A percentile compares a stretch with the other conserved stretches of the same genome.
Evolutionary conservation across 2,888 invertebrate genomes (phyloP).

Genomic region (Parnassius glacialis): DNA sequence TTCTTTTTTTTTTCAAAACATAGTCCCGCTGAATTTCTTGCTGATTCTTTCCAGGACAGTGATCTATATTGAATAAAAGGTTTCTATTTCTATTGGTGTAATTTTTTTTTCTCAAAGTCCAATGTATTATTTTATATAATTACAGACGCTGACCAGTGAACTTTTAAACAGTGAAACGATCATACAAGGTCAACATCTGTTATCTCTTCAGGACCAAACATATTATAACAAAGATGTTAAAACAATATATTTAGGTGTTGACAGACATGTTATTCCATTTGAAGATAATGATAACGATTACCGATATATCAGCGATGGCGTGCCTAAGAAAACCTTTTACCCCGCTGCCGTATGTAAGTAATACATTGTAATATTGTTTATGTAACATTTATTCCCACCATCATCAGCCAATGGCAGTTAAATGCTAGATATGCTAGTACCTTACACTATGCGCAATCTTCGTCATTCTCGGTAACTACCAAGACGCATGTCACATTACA

Average conservation of each 20-base stretch:
- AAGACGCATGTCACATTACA: no score
- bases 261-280: constrained; percentile 58
- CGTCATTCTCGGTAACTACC: no score
- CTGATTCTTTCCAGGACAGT: no score
- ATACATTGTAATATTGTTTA: background rate
- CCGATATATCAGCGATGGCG: constrained; percentile 73
- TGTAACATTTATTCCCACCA: background rate
- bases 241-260: constrained; percentile 68
- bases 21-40: no score
- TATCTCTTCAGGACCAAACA: constrained; percentile 50
- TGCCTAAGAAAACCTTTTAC: constrained; percentile 69
- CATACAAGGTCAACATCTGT: constrained; percentile 57
- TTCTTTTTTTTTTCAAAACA: no score
- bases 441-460: no score
- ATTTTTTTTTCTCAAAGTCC: no score
- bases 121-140: constrained; percentile 3
- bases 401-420: no score
- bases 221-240: constrained; percentile 41
- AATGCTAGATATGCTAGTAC: no score
- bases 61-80: no score
- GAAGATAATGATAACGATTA: constrained; percentile 75
- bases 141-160: constrained; percentile 12
- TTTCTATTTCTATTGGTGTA: no score
- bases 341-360: constrained; percentile 74
- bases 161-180: constrained; percentile 5